Evolutionary conservation across 1,140 invertebrate species (phyloP).

Genomic region (Helicoverpa zea): DNA sequence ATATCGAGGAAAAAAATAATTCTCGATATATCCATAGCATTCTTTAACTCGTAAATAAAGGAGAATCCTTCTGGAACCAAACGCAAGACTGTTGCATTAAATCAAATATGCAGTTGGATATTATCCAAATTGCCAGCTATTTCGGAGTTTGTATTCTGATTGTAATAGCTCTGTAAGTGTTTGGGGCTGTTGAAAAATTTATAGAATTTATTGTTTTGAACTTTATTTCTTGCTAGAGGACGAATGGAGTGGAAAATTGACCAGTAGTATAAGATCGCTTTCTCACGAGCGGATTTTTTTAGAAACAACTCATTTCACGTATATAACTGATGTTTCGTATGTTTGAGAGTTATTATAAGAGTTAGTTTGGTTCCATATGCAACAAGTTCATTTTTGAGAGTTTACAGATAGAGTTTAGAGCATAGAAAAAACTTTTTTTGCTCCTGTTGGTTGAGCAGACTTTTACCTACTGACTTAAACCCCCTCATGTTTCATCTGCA

Average conservation of each 20-base stretch:
- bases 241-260: too few species aligned
- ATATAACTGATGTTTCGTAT: too few species aligned
- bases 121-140: conserved; percentile 22
- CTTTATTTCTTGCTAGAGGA: too few species aligned
- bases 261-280: background rate
- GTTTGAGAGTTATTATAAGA: too few species aligned
- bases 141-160: conserved; percentile 9
- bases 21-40: background rate
- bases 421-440: too few species aligned
- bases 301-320: background rate
- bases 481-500: too few species aligned
- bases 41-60: background rate
- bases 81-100: background rate
- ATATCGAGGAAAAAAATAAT: background rate
- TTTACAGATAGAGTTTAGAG: too few species aligned
- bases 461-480: too few species aligned
- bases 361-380: too few species aligned
- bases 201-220: conserved; percentile 6
- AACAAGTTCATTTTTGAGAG: too few species aligned
- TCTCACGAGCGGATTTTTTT: background rate
- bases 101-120: conserved; percentile 17
- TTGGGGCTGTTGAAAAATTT: conserved; percentile 3
- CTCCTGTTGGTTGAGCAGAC: too few species aligned
- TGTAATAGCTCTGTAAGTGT: conserved; percentile 18
- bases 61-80: background rate